These are phyloP conservation scores for Macaria liturata DNA, from an alignment of 2,888 invertebrate genomes.

Conservation along the genomic window DNA sequence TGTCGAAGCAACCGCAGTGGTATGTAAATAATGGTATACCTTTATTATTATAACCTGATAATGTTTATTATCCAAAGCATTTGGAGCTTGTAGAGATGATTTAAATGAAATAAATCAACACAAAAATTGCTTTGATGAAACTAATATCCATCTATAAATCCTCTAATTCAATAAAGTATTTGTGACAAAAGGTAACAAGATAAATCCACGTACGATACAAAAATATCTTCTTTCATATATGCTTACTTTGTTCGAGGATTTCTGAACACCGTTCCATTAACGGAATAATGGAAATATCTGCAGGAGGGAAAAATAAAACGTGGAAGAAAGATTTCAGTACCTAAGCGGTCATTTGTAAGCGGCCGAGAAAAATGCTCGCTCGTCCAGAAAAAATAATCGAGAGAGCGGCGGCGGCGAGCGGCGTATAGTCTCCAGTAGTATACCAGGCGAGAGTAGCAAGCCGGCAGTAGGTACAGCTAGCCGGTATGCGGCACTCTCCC, in stretches of 20 bases:
- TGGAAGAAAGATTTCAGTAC: slow-evolving; percentile 70
- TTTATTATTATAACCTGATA: too few species aligned
- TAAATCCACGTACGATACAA: slow-evolving; percentile 24
- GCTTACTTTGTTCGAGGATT: slow-evolving; percentile 66
- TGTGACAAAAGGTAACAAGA: slow-evolving; percentile 13
- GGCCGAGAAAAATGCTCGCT: slow-evolving; percentile 74
- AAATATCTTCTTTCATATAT: slow-evolving; percentile 46
- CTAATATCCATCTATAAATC: slow-evolving; percentile 5
- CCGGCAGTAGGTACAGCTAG: not conserved
- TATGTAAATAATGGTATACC: too few species aligned
- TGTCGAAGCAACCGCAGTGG: too few species aligned
- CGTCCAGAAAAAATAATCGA: slow-evolving; percentile 74
- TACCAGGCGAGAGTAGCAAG: too few species aligned
- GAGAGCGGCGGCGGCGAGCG: slow-evolving; percentile 37
- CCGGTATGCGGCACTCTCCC: slow-evolving; percentile 1
- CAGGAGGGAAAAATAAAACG: slow-evolving; percentile 69
- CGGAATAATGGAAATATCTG: slow-evolving; percentile 72
- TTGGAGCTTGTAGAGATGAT: too few species aligned
- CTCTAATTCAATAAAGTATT: slow-evolving; percentile 6
- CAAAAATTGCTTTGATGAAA: too few species aligned
- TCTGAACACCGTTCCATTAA: slow-evolving; percentile 72
- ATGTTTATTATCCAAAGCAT: too few species aligned
- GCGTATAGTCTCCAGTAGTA: slow-evolving; percentile 6
- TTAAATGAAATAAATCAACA: too few species aligned
- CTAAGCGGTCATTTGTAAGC: slow-evolving; percentile 78